A percentile compares a stretch with the other conserved stretches of the same genome.
Conservation (phyloP, 2,888 invertebrate species). For the Argyresthia goedartella region DNA sequence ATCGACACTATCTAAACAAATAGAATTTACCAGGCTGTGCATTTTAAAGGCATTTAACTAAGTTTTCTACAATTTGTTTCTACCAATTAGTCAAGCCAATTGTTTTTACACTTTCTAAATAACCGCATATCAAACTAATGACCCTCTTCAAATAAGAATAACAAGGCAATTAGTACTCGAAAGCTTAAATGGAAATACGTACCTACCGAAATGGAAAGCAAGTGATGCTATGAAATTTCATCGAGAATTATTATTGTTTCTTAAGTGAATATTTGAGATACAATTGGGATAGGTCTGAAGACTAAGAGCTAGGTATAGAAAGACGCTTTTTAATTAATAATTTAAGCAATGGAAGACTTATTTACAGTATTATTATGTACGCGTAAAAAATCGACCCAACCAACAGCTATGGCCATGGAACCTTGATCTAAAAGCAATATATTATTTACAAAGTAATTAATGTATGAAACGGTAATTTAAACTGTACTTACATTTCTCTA, state of each 20-base stretch:
- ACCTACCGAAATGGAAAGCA: neutral
- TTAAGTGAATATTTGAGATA: neutral
- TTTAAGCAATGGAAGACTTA: neutral
- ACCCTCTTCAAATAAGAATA: neutral
- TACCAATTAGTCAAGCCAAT: neutral
- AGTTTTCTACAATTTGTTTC: neutral
- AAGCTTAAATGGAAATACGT: neutral
- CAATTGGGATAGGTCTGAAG: too few relatives aligned
- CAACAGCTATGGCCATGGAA: neutral
- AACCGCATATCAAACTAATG: neutral
- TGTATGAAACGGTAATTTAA: conserved; percentile 11
- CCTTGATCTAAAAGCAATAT: too few relatives aligned
- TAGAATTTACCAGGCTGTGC: neutral
- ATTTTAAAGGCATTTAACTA: neutral
- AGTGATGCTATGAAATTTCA: neutral
- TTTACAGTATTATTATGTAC: neutral
- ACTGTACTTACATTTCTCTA: conserved; percentile 44
- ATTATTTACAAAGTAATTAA: conserved; percentile 12
- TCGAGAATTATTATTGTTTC: neutral
- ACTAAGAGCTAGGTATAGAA: neutral
- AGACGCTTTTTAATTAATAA: neutral
- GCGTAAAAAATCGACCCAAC: neutral
- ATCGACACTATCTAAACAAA: too few relatives aligned
- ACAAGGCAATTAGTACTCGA: neutral
- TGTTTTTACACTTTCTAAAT: neutral